Base-by-base conservation (phyloP, 2,888 invertebrate genomes). In the Drosophila histrio region DNA sequence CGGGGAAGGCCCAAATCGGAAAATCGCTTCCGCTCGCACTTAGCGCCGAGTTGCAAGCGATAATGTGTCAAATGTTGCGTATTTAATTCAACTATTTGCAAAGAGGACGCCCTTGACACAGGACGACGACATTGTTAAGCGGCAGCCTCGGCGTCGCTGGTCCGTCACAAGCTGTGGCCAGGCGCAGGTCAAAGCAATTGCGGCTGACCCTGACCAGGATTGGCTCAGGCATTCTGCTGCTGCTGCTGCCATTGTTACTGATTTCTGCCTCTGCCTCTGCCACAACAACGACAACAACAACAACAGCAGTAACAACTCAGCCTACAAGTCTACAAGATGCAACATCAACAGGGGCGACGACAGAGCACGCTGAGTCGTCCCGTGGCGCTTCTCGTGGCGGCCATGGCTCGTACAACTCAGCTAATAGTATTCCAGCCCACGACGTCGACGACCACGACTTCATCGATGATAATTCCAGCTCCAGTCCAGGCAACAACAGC, bases 381-480 rank as follows among this genome's bases (percentile, higher is more conserved):
- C 89, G 90, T 84, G 78, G 84, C 87, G 75, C 65, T 77, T 46
- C 75, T 85, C 64, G 79, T 78, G 72, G 74, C 74, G 36, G 68
- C 82, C 36, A 89, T 89, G 85, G 88, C 88, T 66, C 89, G 65
- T 61, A 89, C 88, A 83, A 79, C 80, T 28, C 79, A 73, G 69
- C 78, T 89, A 66, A 88, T 88, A 76, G 79, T 85, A 62, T 79
- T 89, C 63, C 86, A 89, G 61, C 87, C 87, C 28, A 64, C 72
- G 59, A 57, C 79, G 2, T 56, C 79, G 2, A n/a, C 77, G 30
- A 49, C 50, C 21, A 39, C 68, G 13, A n/a, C 46, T 22, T 32
- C n/a, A 28, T 21, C 19, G 32, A 19, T 39, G 13, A 17, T n/a
- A 32, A 32, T 32, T 28, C 11, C 43, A 52, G 13, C 57, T 24